Percentiles rank a stretch among this genome's conserved stretches.
phyloP scores from a whole-genome alignment of 1,140 invertebrate genomes.

The Melanaphis sacchari region DNA sequence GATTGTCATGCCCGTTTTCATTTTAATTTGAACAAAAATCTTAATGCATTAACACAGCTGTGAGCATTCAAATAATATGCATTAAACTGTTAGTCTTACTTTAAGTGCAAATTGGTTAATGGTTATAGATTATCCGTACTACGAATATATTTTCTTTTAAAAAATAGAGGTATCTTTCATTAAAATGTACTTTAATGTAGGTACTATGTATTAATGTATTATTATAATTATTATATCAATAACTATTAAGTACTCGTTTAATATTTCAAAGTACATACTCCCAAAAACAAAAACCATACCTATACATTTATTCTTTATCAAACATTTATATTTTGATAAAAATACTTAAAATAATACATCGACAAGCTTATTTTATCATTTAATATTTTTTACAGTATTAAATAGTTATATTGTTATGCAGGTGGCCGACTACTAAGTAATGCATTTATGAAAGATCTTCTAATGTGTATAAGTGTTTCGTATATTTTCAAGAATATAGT shows the following conservation, averaged over 20 bases:
- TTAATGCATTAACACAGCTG: neutral
- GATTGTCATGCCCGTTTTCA: neutral
- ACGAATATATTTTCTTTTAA: no score
- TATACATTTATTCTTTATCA: no score
- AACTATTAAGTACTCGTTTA: no score
- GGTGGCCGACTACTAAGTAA: neutral
- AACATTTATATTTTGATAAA: no score
- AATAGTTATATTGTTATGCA: neutral
- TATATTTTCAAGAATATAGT: neutral
- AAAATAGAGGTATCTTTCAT: no score
- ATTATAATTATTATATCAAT: no score
- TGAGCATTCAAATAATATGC: neutral
- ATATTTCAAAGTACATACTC: no score
- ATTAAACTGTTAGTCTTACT: neutral
- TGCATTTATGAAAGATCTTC: neutral
- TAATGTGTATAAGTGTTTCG: neutral
- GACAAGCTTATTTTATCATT: neutral
- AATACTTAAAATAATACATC: neutral
- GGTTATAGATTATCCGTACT: no score
- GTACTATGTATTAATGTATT: no score
- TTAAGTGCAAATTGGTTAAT: no score
- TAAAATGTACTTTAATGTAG: no score
- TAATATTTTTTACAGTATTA: neutral
- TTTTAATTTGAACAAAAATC: neutral
- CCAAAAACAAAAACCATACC: no score